Evolutionary conservation across 2,888 invertebrate genomes (phyloP), one percentile per base, ranked within the genome.

Genomic region (Apocheima hispidaria): DNA sequence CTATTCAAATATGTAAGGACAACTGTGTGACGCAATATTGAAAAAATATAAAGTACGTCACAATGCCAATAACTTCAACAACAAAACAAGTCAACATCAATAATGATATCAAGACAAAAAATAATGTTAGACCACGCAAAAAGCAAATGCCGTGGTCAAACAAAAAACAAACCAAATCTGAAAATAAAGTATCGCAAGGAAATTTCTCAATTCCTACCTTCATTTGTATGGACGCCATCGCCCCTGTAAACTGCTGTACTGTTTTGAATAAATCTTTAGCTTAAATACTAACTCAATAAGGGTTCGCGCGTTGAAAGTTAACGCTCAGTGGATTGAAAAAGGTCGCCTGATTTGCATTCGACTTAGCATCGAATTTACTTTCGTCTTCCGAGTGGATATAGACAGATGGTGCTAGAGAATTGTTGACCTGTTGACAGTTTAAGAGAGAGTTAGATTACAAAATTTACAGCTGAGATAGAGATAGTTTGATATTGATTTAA

Each of bases 281-380:
- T 83, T 84, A 85, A 87, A 87, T 84, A 86, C 83, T 88, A 87
- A 87, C 86, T 86, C 83, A 87, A 87, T 88, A 86, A 62, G 56
- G 26, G 48, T 40, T 36, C 46, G 53, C 81, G 83, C 83, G 83
- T 84, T 84, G 83, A 76, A 77, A 81, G 83, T 83, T 83, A 86
- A 84, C 81, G 56, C 61, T 52, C 56, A 81, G 75, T 84, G 84
- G 83, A 88, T 86, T 86, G 85, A 85, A 87, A 88, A 86, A 87
- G 87, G 86, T 84, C 82, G 81, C 73, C 71, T 79, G 70, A 88
- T 88, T 88, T 86, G 79, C 86, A 85, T 88, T 83, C 78, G 77
- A 79, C 77, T 83, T 78, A 59, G 72, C 56, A 36, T 38, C 16
- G 60, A 54, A 10, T 54, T 50, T 54, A 48, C 46, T 43, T 60